A percentile compares a stretch with the other conserved stretches of the same genome.
Evolutionary conservation across 1,140 invertebrate species (phyloP).

Genomic region (Drosophila arawakana): DNA sequence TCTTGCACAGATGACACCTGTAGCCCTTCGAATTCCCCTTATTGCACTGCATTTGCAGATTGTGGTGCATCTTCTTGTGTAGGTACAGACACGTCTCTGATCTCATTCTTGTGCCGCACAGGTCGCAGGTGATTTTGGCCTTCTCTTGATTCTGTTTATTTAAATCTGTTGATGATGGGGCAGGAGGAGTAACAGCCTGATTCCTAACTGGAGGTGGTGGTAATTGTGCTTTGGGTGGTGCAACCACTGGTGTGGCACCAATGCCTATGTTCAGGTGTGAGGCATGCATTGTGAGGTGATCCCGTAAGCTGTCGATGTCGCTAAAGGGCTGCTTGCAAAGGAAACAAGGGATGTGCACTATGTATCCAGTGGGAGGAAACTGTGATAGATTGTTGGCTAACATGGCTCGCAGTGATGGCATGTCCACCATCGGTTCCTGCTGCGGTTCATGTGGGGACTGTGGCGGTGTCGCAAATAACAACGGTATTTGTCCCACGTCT

Average conservation of each 20-base stretch:
- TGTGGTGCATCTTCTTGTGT: background rate
- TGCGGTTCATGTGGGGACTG: constrained; percentile 30
- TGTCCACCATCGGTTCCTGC: background rate
- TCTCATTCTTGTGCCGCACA: background rate
- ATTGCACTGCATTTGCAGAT: background rate
- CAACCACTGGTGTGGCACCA: background rate
- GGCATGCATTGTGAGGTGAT: constrained; percentile 48
- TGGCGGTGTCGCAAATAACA: constrained; percentile 41
- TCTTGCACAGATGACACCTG: constrained; percentile 38
- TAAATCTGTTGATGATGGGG: background rate
- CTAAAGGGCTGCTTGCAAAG: constrained; percentile 55
- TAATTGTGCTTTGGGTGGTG: background rate
- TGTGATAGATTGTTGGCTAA: background rate
- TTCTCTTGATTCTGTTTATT: background rate
- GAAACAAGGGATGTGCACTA: constrained; percentile 51
- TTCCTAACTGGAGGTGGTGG: too few species aligned
- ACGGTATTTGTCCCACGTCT: constrained; percentile 2
- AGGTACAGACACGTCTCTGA: background rate
- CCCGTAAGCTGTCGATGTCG: constrained; percentile 34
- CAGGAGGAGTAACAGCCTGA: background rate
- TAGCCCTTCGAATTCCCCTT: background rate
- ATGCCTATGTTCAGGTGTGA: background rate
- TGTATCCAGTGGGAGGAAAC: constrained; percentile 14
- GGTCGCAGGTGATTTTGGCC: background rate
- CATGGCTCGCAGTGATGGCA: constrained; percentile 11